phyloP scores from a whole-genome alignment of 2,888 invertebrate genomes.

The Parascotia fuliginaria region DNA sequence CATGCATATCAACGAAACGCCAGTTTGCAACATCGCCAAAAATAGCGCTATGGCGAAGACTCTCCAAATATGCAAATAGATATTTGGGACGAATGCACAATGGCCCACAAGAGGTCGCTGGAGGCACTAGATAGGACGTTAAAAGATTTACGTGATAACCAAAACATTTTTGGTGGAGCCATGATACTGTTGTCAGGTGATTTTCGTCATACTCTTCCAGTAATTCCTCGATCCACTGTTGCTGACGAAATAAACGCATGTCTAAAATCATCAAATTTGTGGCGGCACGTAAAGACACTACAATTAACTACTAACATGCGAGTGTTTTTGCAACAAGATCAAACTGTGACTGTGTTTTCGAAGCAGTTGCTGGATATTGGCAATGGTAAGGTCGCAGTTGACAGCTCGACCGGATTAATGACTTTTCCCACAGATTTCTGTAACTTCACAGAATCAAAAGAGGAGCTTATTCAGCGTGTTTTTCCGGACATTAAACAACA shows the following conservation, averaged over 20 bases:
- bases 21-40: constrained; percentile 47
- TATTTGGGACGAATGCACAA: constrained; percentile 43
- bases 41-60: constrained; percentile 43
- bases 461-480: not conserved
- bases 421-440: not conserved
- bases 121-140: constrained; percentile 44
- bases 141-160: not conserved
- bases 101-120: constrained; percentile 41
- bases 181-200: constrained; percentile 40
- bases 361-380: constrained; percentile 42
- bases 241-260: constrained; percentile 42
- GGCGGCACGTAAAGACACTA: constrained; percentile 26
- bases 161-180: constrained; percentile 22
- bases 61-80: constrained; percentile 39
- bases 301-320: not conserved
- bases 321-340: constrained; percentile 20
- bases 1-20: constrained; percentile 36
- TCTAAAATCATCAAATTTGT: constrained; percentile 37
- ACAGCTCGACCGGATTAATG: constrained; percentile 35
- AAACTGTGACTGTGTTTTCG: constrained; percentile 36
- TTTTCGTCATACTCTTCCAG: constrained; percentile 39
- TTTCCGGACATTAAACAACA: not conserved
- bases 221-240: constrained; percentile 36
- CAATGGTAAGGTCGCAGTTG: constrained; percentile 31
- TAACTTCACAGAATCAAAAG: not conserved